Evolutionary conservation across 1,140 invertebrate genomes (phyloP), one percentile per base, ranked within the genome.

Genomic region (Chironomus tepperi): DNA sequence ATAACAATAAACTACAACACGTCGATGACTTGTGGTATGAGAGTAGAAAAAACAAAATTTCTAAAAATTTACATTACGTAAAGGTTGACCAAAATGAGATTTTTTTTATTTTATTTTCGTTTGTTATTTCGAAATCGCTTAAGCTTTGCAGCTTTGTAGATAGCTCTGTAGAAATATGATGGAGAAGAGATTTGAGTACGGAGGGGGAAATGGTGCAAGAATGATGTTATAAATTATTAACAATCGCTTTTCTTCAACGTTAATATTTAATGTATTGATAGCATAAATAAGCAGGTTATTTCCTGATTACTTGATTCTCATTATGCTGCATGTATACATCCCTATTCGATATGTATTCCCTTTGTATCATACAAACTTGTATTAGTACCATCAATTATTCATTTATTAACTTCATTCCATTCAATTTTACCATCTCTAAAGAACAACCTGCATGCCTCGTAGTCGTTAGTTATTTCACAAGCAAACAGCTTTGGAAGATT

Each of bases 221-320:
- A 57, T 57, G n/a, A 57, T 57, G n/a, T 57, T n/a, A 57, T 57
- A 57, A 57, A 57, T 57, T 57, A 57, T 57, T 57, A 57, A 57
- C 47, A 57, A 57, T 57, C 47, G 47, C 47, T 57, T 57, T 57
- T 57, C 47, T 57, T 57, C 47, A 57, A 57, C n/a, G 15, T 15
- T 15, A n/a, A 57, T 57, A 57, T 57, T 57, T n/a, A 57, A 57
- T 57, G 24, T 34, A 57, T 57, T 57, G 12, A 57, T 57, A 57
- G 12, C 12, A 57, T 57, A 34, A 1, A 57, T 57, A n/a, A n/a
- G 47, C 47, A 57, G 47, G 47, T 57, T 57, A 57, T 57, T 57
- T 57, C 47, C 47, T 57, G 12, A 57, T 57, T 57, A n/a, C 15
- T 47, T 57, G 12, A 15, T 57, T 34, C 24, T 34, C 24, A 34